Evolutionary conservation across 53 echinoderm and acorn worm genomes (phyloP).

Genomic region (Mesocentrotus franciscanus): DNA sequence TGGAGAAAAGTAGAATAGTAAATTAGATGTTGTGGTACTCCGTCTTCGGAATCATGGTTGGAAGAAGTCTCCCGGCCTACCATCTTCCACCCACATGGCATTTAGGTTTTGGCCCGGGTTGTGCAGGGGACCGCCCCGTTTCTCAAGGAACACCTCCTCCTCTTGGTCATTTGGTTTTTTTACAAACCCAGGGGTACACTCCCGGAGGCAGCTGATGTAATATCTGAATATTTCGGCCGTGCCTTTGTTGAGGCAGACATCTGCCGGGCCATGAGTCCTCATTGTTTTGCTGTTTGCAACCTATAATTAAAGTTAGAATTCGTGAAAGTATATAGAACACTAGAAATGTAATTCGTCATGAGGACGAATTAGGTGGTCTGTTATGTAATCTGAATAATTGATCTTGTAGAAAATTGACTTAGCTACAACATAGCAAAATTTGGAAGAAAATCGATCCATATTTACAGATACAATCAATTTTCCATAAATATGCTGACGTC

Average conservation of each 20-base stretch:
- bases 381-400: no score
- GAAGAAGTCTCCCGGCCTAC: background rate
- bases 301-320: background rate
- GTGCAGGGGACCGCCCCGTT: background rate
- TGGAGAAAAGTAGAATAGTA: background rate
- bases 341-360: no score
- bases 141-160: background rate
- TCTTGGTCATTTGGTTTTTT: background rate
- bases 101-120: background rate
- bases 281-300: background rate
- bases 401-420: no score
- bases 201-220: background rate
- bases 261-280: background rate
- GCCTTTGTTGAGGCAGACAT: background rate
- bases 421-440: no score
- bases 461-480: no score
- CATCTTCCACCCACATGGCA: background rate
- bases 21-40: background rate
- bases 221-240: background rate
- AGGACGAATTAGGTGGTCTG: no score
- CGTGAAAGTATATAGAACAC: no score
- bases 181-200: background rate
- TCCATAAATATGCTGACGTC: no score
- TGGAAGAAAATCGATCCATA: no score
- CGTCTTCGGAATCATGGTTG: background rate